phyloP scores from a whole-genome alignment of 1,140 invertebrate genomes.

The Dendrolimus punctatus region DNA sequence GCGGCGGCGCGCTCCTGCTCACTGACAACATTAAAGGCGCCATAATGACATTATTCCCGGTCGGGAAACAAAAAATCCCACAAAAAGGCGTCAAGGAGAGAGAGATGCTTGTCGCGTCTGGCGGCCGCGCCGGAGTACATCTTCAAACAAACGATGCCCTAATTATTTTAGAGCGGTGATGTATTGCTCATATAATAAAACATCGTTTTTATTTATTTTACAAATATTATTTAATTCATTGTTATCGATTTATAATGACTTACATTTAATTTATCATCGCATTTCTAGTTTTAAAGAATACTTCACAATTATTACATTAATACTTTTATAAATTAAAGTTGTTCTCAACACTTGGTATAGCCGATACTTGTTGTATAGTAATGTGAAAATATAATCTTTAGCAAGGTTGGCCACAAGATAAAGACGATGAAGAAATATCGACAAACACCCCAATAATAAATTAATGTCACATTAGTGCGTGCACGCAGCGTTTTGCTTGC shows the following conservation, averaged over 20 bases:
- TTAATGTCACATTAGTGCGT: constrained; percentile 51
- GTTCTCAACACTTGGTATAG: too few species aligned
- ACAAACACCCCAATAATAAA: constrained; percentile 35
- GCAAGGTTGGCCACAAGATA: too few species aligned
- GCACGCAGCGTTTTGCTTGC: constrained; percentile 18
- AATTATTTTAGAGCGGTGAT: constrained; percentile 46
- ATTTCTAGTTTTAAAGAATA: too few species aligned
- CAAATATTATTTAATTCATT: background rate
- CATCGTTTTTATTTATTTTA: background rate
- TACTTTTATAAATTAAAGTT: too few species aligned
- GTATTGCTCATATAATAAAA: constrained; percentile 37
- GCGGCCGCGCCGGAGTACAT: constrained; percentile 14
- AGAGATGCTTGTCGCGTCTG: constrained; percentile 19
- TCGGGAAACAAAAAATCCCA: constrained; percentile 56
- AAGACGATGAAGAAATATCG: too few species aligned
- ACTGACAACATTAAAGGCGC: constrained; percentile 69
- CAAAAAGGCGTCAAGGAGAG: constrained; percentile 57
- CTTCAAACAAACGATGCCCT: constrained; percentile 30
- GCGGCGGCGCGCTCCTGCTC: constrained; percentile 45
- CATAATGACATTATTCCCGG: constrained; percentile 71
- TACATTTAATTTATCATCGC: too few species aligned
- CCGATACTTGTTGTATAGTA: too few species aligned
- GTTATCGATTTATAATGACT: too few species aligned
- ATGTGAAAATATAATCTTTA: too few species aligned
- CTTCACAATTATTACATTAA: too few species aligned